Evolutionary conservation across 1,140 invertebrate genomes (phyloP), one percentile per base, ranked within the genome.

Genomic region (Leptinotarsa undecemlineata): DNA sequence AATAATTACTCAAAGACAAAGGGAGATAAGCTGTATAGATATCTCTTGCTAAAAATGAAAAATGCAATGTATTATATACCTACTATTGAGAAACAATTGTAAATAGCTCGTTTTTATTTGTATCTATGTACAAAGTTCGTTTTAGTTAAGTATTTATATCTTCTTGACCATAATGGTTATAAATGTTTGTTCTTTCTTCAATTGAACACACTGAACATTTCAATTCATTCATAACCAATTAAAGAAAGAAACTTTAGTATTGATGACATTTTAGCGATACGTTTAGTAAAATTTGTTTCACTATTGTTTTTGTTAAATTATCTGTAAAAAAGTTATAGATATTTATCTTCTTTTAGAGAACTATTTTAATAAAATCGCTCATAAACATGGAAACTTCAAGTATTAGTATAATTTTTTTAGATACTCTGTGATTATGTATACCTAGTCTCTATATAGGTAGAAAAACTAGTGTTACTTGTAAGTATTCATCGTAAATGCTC

Each of bases 391-490:
- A 14, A 48, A 63, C 69, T 61, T 76, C 69, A 72, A 73, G 67
- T 71, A 75, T 75, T 77, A 75, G 68, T 72, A 68, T 75, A 74
- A 74, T 78, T 80, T 81, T 82, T 81, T 79, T 82, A 81, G 78
- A 76, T 79, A 79, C 77, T 82, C 81, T 82, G 81, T 82, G 81
- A 82, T 82, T 82, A 80, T 78, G 79, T 81, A 78, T 78, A 80
- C 77, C 74, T 82, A 80, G 78, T 77, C 48, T 82, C 77, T 77
- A 77, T 78, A 75, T 77, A 80, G 77, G 76, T 78, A 78, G 69
- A 74, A 76, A 64, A 72, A 60, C 62, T 77, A 80, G 73, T 77
- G 69, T 78, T 79, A 79, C 74, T 74, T 80, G 74, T 72, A 64
- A 47, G 71, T 17, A 57, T 57, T 19, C 33, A 42, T 11, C 33